Evolutionary conservation across 2,888 invertebrate species (phyloP), one percentile per base, ranked within the genome.

Genomic region (Thecophora atra): DNA sequence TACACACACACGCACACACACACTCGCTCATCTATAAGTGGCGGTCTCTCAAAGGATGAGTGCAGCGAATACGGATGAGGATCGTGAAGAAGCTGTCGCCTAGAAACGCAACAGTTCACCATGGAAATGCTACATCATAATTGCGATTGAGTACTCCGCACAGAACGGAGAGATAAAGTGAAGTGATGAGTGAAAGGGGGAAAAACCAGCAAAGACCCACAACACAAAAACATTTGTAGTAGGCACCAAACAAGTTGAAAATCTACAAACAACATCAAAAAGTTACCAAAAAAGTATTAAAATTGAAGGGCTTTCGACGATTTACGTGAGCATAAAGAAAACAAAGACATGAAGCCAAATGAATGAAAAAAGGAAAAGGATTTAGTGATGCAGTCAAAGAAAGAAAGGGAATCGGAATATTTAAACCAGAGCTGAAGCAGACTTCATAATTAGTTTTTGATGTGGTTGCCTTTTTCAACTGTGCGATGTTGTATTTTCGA

Each of bases 101-200:
- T 78, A 78, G 84, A 81, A 83, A 84, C 83, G 83, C 83, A 83
- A 83, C 83, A 84, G 84, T 83, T 83, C 83, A 82, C 81, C 83
- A 84, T 83, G 82, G 82, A 81, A 84, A 84, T 83, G 83, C 83
- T 83, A 81, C 81, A 78, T 82, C 81, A 80, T 83, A 83, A 84
- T 83, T 84, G 81, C 82, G 82, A 83, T 83, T 83, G 83, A 83
- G 83, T 83, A 83, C 81, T 84, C 77, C 2, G 17, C 58, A 15
- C 15, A 15, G 24, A n/a, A 3, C 58, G 28, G 58, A 58, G 26
- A 26, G 58, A 28, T 54, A 54, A 21, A 21, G 54, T n/a, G n/a
- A 11, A 21, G 54, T 54, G 11, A n/a, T 8, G 54, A 54, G 54
- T 11, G 21, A 54, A 6, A 54, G 54, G 21, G 54, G 6, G 54